Conservation (phyloP, 2,113 vertebrate genomes). For the Monarcha castaneiventris region DNA sequence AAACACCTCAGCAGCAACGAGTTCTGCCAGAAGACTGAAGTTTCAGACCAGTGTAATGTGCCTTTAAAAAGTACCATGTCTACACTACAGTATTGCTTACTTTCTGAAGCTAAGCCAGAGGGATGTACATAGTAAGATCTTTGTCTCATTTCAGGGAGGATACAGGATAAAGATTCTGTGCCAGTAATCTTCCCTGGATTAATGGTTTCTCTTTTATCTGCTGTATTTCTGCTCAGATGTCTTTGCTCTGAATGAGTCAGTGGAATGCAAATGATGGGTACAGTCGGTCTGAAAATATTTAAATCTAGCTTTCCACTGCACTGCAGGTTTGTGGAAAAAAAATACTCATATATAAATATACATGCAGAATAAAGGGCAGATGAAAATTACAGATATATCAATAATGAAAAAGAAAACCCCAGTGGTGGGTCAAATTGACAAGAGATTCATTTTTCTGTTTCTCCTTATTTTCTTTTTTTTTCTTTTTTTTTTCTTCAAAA, state of each 20-base stretch:
- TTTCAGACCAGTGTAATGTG: slow-evolving; percentile 60
- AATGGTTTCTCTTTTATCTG: slow-evolving; percentile 99
- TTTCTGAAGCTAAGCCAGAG: slow-evolving; percentile 80
- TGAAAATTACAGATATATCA: slow-evolving; percentile 72
- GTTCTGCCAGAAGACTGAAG: slow-evolving; percentile 9
- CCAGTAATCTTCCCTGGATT: slow-evolving; percentile 99
- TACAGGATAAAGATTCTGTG: slow-evolving; percentile 96
- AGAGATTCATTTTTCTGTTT: slow-evolving; percentile 62
- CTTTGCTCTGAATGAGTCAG: slow-evolving; percentile 91
- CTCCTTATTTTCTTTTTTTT: background rate
- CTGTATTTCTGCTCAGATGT: slow-evolving; percentile 97
- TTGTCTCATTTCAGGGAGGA: slow-evolving; percentile 83
- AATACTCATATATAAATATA: slow-evolving; percentile 26
- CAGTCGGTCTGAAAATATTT: slow-evolving; percentile 81
- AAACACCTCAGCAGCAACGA: slow-evolving; percentile 7
- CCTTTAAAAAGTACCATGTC: slow-evolving; percentile 72
- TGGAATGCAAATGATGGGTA: slow-evolving; percentile 97
- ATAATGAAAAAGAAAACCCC: slow-evolving; percentile 1
- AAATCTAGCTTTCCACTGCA: slow-evolving; percentile 81
- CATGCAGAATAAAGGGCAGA: slow-evolving; percentile 60
- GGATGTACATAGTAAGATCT: slow-evolving; percentile 83
- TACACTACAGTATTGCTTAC: slow-evolving; percentile 75
- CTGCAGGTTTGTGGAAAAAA: slow-evolving; percentile 74
- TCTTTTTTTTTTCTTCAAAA: slow-evolving; percentile 1
- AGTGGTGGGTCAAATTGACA: slow-evolving; percentile 68